Conservation (phyloP, 2,797 vertebrate species). For the Microctenopoma steveboyesi region DNA sequence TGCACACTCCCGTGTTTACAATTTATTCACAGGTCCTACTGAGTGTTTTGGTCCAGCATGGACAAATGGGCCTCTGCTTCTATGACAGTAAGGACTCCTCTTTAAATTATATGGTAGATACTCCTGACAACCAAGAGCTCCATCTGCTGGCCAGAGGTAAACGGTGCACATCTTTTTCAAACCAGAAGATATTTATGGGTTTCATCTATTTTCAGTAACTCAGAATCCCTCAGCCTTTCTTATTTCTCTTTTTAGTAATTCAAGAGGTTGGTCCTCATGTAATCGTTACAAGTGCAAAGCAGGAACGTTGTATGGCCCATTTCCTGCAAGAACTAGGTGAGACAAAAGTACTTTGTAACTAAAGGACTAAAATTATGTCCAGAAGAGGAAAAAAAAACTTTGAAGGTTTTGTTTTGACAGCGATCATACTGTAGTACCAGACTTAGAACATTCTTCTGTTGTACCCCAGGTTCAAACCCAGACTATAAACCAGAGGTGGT, state of each 20-base stretch:
- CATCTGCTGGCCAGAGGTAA: slow-evolving; percentile 87
- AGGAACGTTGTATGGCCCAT: slow-evolving; percentile 86
- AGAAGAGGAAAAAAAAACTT: no score
- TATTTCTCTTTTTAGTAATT: slow-evolving; percentile 77
- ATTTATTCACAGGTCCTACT: slow-evolving; percentile 82
- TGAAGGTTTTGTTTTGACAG: slow-evolving; percentile 31
- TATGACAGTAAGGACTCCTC: slow-evolving; percentile 89
- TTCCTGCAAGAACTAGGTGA: slow-evolving; percentile 88
- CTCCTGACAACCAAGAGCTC: slow-evolving; percentile 86
- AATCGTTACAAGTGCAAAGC: slow-evolving; percentile 94
- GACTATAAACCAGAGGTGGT: slow-evolving; percentile 88
- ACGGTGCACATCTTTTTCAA: neutral
- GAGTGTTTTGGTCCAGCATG: slow-evolving; percentile 87
- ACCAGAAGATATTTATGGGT: neutral
- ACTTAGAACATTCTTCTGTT: slow-evolving; percentile 15
- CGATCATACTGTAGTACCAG: neutral
- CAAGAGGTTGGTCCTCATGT: slow-evolving; percentile 88
- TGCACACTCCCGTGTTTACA: neutral
- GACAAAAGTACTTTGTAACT: slow-evolving; percentile 3
- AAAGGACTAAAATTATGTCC: neutral
- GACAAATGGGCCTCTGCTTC: slow-evolving; percentile 88
- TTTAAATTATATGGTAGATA: slow-evolving; percentile 90
- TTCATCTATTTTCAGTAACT: neutral
- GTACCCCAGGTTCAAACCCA: slow-evolving; percentile 75
- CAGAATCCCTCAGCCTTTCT: neutral